A percentile compares a stretch with the other conserved stretches of the same genome.
Conservation (phyloP, 2,888 invertebrate species). For the Dione juno region DNA sequence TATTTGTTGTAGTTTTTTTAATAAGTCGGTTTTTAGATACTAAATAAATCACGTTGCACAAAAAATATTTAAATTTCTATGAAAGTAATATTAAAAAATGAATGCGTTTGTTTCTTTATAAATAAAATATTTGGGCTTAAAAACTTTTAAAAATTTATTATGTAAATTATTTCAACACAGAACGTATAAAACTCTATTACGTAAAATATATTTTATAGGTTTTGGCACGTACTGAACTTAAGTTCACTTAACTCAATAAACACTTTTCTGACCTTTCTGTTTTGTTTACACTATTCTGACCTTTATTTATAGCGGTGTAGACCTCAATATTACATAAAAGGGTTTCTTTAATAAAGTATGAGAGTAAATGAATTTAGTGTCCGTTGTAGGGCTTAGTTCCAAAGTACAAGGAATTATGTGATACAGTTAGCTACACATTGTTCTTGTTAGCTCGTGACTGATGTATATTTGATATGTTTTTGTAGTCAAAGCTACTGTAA, state of each 20-base stretch:
- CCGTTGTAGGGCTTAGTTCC: constrained; percentile 28
- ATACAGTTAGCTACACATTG: constrained; percentile 15
- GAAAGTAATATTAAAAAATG: not conserved
- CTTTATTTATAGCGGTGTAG: not conserved
- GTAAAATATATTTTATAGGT: constrained; percentile 15
- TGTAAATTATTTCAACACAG: not conserved
- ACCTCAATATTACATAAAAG: constrained; percentile 1
- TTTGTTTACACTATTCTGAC: not conserved
- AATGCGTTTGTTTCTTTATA: not conserved
- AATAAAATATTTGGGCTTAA: not conserved
- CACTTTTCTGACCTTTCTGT: constrained; percentile 20
- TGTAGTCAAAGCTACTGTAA: not conserved
- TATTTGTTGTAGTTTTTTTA: too few species aligned
- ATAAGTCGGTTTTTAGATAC: too few species aligned
- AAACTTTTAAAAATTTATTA: not conserved
- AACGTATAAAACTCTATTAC: not conserved
- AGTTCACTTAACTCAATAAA: constrained; percentile 28
- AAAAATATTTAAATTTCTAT: too few species aligned
- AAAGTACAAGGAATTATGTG: constrained; percentile 31
- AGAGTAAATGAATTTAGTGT: constrained; percentile 38
- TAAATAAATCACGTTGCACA: too few species aligned
- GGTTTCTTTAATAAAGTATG: constrained; percentile 24
- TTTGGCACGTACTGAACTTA: constrained; percentile 21
- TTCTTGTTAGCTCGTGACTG: not conserved
- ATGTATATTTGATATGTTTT: not conserved